phyloP scores from a whole-genome alignment of 2,888 invertebrate genomes.

The Coleophora flavipennella region DNA sequence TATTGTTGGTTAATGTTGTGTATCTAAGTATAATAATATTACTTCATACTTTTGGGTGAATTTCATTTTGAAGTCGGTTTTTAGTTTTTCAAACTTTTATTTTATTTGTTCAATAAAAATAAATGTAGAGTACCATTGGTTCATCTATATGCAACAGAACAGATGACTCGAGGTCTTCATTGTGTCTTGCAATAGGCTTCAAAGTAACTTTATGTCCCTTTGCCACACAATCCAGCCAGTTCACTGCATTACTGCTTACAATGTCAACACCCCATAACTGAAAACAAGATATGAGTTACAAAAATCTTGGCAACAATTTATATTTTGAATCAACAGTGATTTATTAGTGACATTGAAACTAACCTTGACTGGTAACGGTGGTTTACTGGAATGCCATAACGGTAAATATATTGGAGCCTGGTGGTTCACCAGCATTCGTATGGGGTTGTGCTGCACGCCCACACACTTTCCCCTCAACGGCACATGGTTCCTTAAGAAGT shows the following conservation, averaged over 20 bases:
- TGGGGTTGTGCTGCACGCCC: constrained; percentile 65
- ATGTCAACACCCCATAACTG: constrained; percentile 67
- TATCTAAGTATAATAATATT: too few relatives aligned
- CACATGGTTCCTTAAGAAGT: constrained; percentile 67
- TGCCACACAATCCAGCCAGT: constrained; percentile 73
- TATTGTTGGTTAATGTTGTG: too few relatives aligned
- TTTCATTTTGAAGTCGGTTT: too few relatives aligned
- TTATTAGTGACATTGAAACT: constrained; percentile 16
- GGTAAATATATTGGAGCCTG: constrained; percentile 70
- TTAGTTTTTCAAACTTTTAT: too few relatives aligned
- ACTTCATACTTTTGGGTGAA: too few relatives aligned
- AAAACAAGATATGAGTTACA: constrained; percentile 15
- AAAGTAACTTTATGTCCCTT: constrained; percentile 59
- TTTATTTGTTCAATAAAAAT: not conserved
- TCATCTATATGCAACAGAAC: constrained; percentile 59
- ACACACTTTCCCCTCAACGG: constrained; percentile 62
- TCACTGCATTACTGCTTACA: constrained; percentile 66
- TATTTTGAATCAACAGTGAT: constrained; percentile 6
- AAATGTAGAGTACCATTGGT: constrained; percentile 32
- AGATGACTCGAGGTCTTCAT: constrained; percentile 56
- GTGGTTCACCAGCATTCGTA: constrained; percentile 69
- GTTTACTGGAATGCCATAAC: constrained; percentile 62
- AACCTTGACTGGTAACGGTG: constrained; percentile 68
- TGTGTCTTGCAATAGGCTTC: constrained; percentile 56
- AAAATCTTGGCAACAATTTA: constrained; percentile 18